Evolutionary conservation across 1,140 invertebrate genomes (phyloP).

Genomic region (Pseudachorutes palmiensis): DNA sequence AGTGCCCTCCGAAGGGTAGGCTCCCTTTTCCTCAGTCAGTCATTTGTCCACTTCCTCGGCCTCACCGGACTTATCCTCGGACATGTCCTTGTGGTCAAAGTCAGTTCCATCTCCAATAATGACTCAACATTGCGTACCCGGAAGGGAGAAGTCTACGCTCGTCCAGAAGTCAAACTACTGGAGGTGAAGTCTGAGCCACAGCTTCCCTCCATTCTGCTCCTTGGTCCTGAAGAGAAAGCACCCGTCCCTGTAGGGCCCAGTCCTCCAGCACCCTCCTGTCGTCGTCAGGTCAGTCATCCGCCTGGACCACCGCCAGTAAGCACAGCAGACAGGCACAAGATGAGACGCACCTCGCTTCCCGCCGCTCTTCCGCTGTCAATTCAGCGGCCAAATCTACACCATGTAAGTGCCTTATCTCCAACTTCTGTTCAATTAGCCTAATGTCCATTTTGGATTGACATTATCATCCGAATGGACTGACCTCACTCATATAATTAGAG

Average conservation of each 20-base stretch:
- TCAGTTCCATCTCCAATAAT: neutral
- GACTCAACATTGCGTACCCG: neutral
- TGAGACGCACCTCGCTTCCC: slow-evolving; percentile 29
- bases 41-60: neutral
- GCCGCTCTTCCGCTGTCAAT: slow-evolving; percentile 19
- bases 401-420: slow-evolving; percentile 18
- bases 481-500: too few species aligned
- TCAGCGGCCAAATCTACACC: slow-evolving; percentile 15
- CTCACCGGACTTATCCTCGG: neutral
- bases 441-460: neutral
- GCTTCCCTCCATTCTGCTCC: neutral
- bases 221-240: neutral
- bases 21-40: neutral
- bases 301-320: neutral
- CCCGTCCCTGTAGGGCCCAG: neutral
- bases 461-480: neutral
- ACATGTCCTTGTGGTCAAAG: neutral
- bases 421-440: neutral
- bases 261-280: neutral
- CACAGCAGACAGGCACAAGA: slow-evolving; percentile 1
- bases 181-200: neutral
- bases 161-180: neutral
- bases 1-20: neutral
- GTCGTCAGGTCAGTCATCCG: slow-evolving; percentile 1
- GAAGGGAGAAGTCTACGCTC: neutral